A percentile compares a stretch with the other conserved stretches of the same genome.
These are phyloP conservation scores for Drosophila seclusa DNA, from an alignment of 2,888 invertebrate genomes.

Conservation along the genomic window DNA sequence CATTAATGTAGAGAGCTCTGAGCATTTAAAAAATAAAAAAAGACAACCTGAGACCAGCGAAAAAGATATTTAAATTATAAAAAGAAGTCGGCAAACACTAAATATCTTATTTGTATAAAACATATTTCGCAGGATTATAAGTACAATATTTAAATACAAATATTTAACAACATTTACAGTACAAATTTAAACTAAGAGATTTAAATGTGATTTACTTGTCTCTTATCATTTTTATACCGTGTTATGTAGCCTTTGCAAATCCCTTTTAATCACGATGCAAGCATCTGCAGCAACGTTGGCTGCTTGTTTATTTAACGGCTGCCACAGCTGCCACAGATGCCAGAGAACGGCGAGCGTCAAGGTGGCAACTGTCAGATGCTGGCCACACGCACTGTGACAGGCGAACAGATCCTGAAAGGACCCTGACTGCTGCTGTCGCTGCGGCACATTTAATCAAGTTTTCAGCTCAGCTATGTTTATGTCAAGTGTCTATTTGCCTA, in stretches of 20 bases:
- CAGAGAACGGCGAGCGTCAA: conserved; percentile 62
- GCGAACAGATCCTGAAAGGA: conserved; percentile 45
- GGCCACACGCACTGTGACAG: conserved; percentile 76
- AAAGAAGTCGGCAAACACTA: background rate
- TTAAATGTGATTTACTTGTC: background rate
- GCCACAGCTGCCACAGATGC: conserved; percentile 53
- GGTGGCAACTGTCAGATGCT: conserved; percentile 73
- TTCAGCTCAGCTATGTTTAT: conserved; percentile 77
- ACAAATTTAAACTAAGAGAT: background rate
- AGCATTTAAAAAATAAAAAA: background rate
- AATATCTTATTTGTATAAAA: background rate
- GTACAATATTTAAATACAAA: background rate
- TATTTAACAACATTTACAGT: background rate
- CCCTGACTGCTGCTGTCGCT: conserved; percentile 49
- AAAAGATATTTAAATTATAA: background rate
- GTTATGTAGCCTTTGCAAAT: conserved; percentile 1
- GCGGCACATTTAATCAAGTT: conserved; percentile 79
- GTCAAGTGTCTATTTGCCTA: conserved; percentile 81
- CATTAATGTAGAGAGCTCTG: background rate
- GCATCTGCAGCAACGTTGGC: conserved; percentile 37
- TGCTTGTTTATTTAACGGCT: conserved; percentile 62
- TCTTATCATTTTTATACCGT: background rate
- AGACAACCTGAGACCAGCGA: accelerated
- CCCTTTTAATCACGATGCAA: conserved; percentile 53
- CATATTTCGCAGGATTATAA: background rate